Conservation (phyloP, 1,140 invertebrate genomes). For the Copidosoma floridanum region DNA sequence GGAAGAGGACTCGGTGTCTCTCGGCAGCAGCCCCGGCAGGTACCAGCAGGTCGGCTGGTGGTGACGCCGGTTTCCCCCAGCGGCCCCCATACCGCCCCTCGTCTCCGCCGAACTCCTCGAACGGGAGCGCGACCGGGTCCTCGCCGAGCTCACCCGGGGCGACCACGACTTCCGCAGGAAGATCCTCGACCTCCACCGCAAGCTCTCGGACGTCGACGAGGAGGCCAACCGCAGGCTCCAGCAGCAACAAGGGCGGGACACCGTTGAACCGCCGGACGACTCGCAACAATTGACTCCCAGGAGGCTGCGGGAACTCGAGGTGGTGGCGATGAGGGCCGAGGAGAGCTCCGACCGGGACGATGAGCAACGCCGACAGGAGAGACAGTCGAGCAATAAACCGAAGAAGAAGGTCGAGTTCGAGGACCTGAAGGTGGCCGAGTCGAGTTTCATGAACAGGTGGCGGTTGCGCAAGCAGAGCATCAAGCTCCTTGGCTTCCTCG, state of each 20-base stretch:
- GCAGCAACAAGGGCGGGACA: no score
- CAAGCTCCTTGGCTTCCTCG: slow-evolving; percentile 45
- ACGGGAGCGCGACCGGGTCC: slow-evolving; percentile 39
- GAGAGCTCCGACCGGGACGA: slow-evolving; percentile 28
- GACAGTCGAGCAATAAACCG: slow-evolving; percentile 1
- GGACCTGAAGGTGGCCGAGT: slow-evolving; percentile 31
- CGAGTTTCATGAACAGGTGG: slow-evolving; percentile 41
- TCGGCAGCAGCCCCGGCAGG: slow-evolving; percentile 34
- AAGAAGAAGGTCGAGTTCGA: slow-evolving; percentile 31
- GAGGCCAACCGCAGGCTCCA: slow-evolving; percentile 12
- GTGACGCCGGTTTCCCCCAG: slow-evolving; percentile 52
- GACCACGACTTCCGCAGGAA: slow-evolving; percentile 51
- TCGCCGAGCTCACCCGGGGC: slow-evolving; percentile 46
- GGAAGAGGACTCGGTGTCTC: slow-evolving; percentile 51
- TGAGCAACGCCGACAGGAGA: slow-evolving; percentile 2
- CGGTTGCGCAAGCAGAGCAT: slow-evolving; percentile 43
- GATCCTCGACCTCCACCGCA: slow-evolving; percentile 50
- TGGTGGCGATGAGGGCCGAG: slow-evolving; percentile 38
- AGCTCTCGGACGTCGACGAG: slow-evolving; percentile 36
- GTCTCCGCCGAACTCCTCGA: slow-evolving; percentile 25
- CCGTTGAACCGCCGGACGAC: slow-evolving; percentile 19
- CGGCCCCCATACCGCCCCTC: slow-evolving; percentile 28
- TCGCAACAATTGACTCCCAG: background rate
- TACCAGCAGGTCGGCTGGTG: slow-evolving; percentile 53
- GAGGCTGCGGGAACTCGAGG: slow-evolving; percentile 36